Percentiles rank a stretch among this genome's conserved stretches.
These are phyloP conservation scores for Acronicta psi DNA, from an alignment of 2,888 invertebrate genomes.

Conservation along the genomic window DNA sequence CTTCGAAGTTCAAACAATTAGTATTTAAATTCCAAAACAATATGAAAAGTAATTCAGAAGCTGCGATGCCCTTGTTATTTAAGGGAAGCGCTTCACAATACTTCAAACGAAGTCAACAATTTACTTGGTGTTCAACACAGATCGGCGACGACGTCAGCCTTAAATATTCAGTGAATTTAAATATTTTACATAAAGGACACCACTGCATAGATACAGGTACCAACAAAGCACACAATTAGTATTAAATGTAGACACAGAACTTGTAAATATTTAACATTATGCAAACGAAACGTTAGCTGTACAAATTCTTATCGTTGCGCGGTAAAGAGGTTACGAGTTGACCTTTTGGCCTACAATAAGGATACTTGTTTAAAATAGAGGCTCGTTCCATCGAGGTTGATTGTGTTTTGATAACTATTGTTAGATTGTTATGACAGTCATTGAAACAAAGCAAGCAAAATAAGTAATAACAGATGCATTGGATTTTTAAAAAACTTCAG, in stretches of 20 bases:
- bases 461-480: neutral
- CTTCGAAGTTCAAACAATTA: no score
- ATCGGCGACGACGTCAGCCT: slow-evolving; percentile 24
- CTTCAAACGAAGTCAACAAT: slow-evolving; percentile 50
- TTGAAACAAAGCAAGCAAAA: slow-evolving; percentile 3
- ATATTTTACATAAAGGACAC: slow-evolving; percentile 53
- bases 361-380: slow-evolving; percentile 5
- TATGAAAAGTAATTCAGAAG: slow-evolving; percentile 30
- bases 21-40: slow-evolving; percentile 15
- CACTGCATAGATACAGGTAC: slow-evolving; percentile 50
- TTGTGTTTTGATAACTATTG: slow-evolving; percentile 8
- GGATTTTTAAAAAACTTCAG: neutral
- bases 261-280: slow-evolving; percentile 61
- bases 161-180: slow-evolving; percentile 56
- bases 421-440: slow-evolving; percentile 1
- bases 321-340: slow-evolving; percentile 24
- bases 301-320: slow-evolving; percentile 38
- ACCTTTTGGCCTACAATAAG: slow-evolving; percentile 13
- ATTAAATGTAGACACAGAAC: slow-evolving; percentile 56
- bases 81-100: slow-evolving; percentile 33
- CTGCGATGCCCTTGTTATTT: slow-evolving; percentile 33
- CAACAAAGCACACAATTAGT: slow-evolving; percentile 63
- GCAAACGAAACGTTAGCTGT: slow-evolving; percentile 44
- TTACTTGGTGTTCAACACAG: slow-evolving; percentile 42
- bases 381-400: slow-evolving; percentile 2